Base-by-base conservation (phyloP, 2,797 vertebrate genomes). In the Gymnothorax javanicus region DNA sequence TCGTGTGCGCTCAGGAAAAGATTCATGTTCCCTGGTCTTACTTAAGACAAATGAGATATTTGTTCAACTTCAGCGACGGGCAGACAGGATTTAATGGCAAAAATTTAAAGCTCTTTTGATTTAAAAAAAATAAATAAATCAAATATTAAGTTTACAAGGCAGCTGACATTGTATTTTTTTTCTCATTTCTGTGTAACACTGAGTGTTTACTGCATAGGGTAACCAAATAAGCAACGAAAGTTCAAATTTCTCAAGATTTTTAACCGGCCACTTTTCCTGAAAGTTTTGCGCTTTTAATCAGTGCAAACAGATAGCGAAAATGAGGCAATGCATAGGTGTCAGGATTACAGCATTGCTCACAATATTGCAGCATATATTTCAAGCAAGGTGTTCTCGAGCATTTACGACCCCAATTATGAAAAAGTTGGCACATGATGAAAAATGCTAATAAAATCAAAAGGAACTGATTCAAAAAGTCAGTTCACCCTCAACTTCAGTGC, bases 1-100 rank as follows among this genome's bases (percentile, higher is more conserved):
- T 91, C 87, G 88, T 88, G 89, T 90, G 92, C 83, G 86, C 85
- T 89, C 57, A 33, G 89, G 89, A 86, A 88, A 89, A 88, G 91
- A 86, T 88, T 73, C 79, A 85, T 84, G 90, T 88, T 91, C 87
- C 89, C 84, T 82, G 67, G 86, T 87, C 90, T 91, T 91, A 90
- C 89, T 90, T 88, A 90, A 86, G 86, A 85, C 87, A 90, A 91
- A 91, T 88, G 56, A 54, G 62, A 82, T 86, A 89, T 90, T 89
- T 86, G 87, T 62, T 56, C 81, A 85, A 90, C 88, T 73, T 87
- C 75, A 69, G 85, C 85, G 81, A 86, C 52, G 52, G 83, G 12
- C 59, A 33, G 54, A 82, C 87, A 88, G 58, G 54, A 87, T 83
- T 87, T 69, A 86, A 59, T 57, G 86, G 75, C 59, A 67, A 88